Evolutionary conservation across 2,113 vertebrate genomes (phyloP).

Genomic region (Dipodomys merriami): DNA sequence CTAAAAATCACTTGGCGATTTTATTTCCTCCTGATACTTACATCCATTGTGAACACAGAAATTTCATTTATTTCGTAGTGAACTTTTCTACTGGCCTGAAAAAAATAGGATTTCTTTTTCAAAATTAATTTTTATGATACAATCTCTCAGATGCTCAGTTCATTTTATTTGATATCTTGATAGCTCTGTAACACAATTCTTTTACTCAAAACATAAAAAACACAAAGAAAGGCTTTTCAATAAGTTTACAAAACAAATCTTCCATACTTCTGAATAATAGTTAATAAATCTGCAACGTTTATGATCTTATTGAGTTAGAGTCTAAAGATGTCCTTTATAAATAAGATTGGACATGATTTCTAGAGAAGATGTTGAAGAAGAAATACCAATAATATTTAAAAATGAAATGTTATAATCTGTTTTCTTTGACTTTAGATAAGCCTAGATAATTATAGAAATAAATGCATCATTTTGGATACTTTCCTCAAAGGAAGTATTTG

Average conservation of each 20-base stretch:
- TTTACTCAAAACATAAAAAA: not conserved
- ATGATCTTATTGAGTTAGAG: not conserved
- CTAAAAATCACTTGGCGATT: not conserved
- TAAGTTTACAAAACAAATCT: not conserved
- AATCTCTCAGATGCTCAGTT: not conserved
- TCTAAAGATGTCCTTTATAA: not conserved
- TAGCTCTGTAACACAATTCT: not conserved
- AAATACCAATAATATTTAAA: slow-evolving; percentile 29
- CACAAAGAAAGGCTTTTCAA: not conserved
- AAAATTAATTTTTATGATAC: not conserved
- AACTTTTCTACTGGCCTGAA: not conserved
- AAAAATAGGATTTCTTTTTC: not conserved
- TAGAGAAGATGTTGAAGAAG: not conserved
- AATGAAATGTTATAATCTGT: not conserved
- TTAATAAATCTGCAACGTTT: not conserved
- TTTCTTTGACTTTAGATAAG: not conserved
- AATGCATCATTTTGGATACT: not conserved
- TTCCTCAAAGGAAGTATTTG: not conserved
- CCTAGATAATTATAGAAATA: slow-evolving; percentile 31
- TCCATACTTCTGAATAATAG: not conserved
- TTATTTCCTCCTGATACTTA: not conserved
- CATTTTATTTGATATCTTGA: not conserved
- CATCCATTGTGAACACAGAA: not conserved
- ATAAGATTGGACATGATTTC: not conserved
- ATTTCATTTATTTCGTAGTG: not conserved